Conservation (phyloP, 2,113 vertebrate genomes). For the Scalopus aquaticus region DNA sequence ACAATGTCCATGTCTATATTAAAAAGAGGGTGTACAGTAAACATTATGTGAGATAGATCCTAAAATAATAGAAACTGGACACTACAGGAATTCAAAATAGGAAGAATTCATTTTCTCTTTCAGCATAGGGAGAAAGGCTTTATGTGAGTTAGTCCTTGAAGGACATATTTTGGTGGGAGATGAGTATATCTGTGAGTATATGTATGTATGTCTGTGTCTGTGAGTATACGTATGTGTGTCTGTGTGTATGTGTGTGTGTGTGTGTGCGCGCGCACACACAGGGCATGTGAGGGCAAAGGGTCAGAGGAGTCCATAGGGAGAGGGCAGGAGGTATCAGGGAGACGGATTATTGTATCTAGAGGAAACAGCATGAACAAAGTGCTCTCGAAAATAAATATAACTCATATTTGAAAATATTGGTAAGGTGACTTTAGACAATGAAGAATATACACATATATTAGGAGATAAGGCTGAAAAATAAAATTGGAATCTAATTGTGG, state of each 20-base stretch:
- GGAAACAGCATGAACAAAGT: not conserved
- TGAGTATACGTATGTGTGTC: too few species aligned
- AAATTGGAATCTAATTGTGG: not conserved
- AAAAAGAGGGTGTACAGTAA: not conserved
- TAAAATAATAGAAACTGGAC: not conserved
- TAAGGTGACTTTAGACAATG: slow-evolving; percentile 7
- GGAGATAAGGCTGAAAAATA: slow-evolving; percentile 17
- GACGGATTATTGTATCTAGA: not conserved
- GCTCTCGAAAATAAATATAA: not conserved
- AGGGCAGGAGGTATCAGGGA: not conserved
- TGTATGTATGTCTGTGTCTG: too few species aligned
- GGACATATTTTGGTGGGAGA: not conserved
- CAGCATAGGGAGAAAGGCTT: not conserved
- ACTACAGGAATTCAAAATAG: not conserved
- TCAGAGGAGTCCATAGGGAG: too few species aligned
- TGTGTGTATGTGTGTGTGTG: too few species aligned
- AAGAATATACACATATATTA: not conserved
- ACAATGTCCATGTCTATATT: not conserved
- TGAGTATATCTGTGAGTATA: not conserved
- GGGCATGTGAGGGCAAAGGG: too few species aligned
- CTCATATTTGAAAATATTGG: not conserved
- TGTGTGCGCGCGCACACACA: not conserved
- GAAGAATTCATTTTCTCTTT: not conserved
- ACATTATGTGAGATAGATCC: not conserved
- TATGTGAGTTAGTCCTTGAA: not conserved